Conservation (phyloP, 2,797 vertebrate species). For the Pseudomugil tenellus region DNA sequence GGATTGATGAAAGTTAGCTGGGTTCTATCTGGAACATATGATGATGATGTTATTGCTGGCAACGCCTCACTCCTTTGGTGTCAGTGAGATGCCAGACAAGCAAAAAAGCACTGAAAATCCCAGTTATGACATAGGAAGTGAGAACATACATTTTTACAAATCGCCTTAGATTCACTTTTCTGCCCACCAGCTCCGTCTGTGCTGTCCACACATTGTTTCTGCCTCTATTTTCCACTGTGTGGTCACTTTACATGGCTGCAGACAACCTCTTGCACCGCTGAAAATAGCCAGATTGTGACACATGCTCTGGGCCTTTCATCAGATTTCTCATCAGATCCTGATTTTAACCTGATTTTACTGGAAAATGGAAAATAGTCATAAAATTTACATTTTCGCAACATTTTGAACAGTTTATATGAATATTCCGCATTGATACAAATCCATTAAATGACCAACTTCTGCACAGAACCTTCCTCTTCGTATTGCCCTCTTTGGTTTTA, state of each 20-base stretch:
- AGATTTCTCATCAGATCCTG: neutral
- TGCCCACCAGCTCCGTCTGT: neutral
- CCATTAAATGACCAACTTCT: neutral
- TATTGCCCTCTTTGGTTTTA: neutral
- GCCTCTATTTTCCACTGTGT: slow-evolving; percentile 12
- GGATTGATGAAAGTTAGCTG: slow-evolving; percentile 29
- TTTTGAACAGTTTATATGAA: no score
- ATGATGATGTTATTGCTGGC: slow-evolving; percentile 25
- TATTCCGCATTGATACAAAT: neutral
- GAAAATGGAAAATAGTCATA: neutral
- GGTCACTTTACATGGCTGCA: neutral
- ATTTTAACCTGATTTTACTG: neutral
- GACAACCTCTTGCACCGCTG: neutral
- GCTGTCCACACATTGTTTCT: slow-evolving; percentile 14
- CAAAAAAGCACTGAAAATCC: slow-evolving; percentile 36
- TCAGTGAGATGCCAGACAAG: slow-evolving; percentile 34
- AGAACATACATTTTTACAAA: slow-evolving; percentile 47
- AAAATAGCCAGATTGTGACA: neutral
- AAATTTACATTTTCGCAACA: neutral
- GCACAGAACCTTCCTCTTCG: neutral
- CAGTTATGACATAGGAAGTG: slow-evolving; percentile 52
- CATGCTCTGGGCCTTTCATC: neutral
- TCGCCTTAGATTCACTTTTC: slow-evolving; percentile 38
- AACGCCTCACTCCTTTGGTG: slow-evolving; percentile 49
- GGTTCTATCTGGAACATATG: slow-evolving; percentile 21